phyloP scores from a whole-genome alignment of 2,113 vertebrate genomes.

The Rostratula benghalensis region DNA sequence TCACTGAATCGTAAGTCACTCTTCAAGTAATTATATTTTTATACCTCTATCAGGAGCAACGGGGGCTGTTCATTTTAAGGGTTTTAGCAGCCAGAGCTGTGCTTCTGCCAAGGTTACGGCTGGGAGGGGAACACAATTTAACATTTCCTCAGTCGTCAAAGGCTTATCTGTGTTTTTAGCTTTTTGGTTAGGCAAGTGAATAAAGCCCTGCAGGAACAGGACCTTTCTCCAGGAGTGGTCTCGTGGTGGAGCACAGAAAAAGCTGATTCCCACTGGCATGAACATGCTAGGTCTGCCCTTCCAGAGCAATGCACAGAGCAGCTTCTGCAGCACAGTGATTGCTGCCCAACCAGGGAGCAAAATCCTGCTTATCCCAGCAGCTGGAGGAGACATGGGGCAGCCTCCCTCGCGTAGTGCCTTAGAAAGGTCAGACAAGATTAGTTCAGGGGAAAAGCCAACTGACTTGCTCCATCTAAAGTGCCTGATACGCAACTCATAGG shows the following conservation, averaged over 20 bases:
- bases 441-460: not conserved
- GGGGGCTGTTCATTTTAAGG: conserved; percentile 62
- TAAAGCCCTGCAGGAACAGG: not conserved
- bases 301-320: not conserved
- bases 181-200: not conserved
- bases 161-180: not conserved
- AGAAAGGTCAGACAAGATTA: not conserved
- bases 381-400: not conserved
- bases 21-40: conserved; percentile 73
- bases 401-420: not conserved
- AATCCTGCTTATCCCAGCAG: not conserved
- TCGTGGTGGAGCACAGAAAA: not conserved
- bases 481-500: not conserved
- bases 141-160: not conserved
- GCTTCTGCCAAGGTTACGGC: conserved; percentile 49
- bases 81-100: conserved; percentile 9
- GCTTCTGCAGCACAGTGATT: not conserved
- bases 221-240: not conserved
- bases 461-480: not conserved
- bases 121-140: not conserved
- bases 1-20: conserved; percentile 62
- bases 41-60: conserved; percentile 68
- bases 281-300: not conserved
- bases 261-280: not conserved
- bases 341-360: not conserved